phyloP scores from a whole-genome alignment of 2,797 vertebrate genomes.

The Acropternis orthonyx region DNA sequence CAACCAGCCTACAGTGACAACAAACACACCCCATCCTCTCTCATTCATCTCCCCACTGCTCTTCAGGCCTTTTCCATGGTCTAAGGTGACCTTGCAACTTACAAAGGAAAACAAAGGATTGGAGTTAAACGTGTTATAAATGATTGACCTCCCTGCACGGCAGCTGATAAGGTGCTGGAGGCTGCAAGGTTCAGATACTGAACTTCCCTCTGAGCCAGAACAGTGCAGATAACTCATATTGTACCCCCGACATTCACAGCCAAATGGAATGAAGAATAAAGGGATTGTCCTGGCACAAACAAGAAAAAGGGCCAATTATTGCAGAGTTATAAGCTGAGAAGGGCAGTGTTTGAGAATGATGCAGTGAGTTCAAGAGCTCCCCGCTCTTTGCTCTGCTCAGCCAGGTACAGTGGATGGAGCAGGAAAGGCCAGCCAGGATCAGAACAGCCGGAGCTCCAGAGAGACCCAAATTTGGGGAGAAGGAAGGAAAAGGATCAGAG shows the following conservation, averaged over 20 bases:
- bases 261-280: background rate
- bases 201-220: constrained; percentile 26
- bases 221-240: background rate
- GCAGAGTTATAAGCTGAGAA: background rate
- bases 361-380: background rate
- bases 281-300: background rate
- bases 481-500: background rate
- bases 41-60: background rate
- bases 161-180: constrained; percentile 23
- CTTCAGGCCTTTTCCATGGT: background rate
- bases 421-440: background rate
- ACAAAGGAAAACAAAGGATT: constrained; percentile 22
- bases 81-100: constrained; percentile 56
- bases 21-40: fast-evolving
- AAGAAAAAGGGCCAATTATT: constrained; percentile 9
- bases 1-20: background rate
- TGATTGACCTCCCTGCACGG: constrained; percentile 38
- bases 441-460: background rate
- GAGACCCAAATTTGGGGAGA: background rate
- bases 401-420: background rate
- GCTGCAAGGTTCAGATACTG: constrained; percentile 25
- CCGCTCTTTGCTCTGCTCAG: background rate
- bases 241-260: background rate
- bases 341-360: background rate
- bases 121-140: constrained; percentile 11